phyloP scores from a whole-genome alignment of 2,797 vertebrate species.

The Pangasius larnaudii region DNA sequence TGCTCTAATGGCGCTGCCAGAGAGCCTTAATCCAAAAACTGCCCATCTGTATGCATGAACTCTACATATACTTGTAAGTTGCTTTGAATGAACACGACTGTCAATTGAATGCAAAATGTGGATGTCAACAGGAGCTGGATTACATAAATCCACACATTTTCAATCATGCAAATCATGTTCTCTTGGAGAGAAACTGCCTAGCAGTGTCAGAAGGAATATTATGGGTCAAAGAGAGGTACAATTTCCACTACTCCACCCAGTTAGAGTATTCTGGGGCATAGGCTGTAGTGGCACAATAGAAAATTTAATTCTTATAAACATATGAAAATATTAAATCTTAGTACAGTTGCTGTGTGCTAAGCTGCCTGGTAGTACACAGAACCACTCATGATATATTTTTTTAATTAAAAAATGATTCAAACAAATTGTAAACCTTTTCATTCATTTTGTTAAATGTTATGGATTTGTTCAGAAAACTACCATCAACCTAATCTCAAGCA shows the following conservation, averaged over 20 bases:
- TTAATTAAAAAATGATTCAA: neutral
- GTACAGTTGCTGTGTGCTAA: no score
- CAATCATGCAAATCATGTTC: constrained; percentile 7
- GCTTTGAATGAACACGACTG: neutral
- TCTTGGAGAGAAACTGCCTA: neutral
- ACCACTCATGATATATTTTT: neutral
- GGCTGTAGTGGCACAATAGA: neutral
- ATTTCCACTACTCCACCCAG: neutral
- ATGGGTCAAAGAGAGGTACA: neutral
- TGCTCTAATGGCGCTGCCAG: neutral
- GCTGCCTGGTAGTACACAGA: neutral
- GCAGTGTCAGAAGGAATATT: neutral
- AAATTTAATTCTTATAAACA: neutral
- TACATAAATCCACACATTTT: constrained; percentile 43
- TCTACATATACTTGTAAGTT: neutral
- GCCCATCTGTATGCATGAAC: constrained; percentile 19
- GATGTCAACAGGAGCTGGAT: constrained; percentile 44
- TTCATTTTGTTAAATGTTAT: neutral
- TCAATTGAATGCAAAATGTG: constrained; percentile 19
- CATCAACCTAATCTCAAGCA: neutral
- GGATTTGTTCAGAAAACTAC: neutral
- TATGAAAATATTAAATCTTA: no score
- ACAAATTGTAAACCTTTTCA: neutral
- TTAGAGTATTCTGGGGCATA: constrained; percentile 1
- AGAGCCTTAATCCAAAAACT: constrained; percentile 5